These are phyloP conservation scores for Athripsodes cinereus DNA, from an alignment of 2,888 invertebrate genomes.

Conservation along the genomic window DNA sequence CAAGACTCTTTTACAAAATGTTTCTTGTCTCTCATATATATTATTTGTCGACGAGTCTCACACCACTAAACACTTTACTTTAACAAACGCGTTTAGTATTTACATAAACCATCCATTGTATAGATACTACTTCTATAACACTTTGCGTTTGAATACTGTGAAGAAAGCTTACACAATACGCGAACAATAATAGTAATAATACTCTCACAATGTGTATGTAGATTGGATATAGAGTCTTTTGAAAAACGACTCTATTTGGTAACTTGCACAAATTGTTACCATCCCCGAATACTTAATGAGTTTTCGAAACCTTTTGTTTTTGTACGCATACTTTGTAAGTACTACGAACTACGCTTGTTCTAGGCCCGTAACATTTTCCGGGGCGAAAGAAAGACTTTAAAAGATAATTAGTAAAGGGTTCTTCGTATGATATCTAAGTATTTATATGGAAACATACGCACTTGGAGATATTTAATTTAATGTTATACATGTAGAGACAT, in stretches of 20 bases:
- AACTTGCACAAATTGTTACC: slow-evolving; percentile 1
- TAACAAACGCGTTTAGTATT: slow-evolving; percentile 7
- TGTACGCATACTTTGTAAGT: background rate
- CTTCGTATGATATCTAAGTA: no score
- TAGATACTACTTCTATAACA: background rate
- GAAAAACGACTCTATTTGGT: background rate
- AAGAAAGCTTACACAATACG: no score
- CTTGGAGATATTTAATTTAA: no score
- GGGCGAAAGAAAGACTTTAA: no score
- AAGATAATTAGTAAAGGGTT: no score
- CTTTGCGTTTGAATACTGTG: no score
- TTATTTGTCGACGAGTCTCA: slow-evolving; percentile 10
- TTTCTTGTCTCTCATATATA: background rate
- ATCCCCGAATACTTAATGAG: slow-evolving; percentile 1
- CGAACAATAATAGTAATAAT: no score
- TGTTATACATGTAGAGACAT: no score
- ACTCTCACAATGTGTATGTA: background rate
- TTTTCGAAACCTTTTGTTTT: slow-evolving; percentile 2
- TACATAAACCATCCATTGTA: slow-evolving; percentile 10
- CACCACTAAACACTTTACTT: background rate
- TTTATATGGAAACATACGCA: no score
- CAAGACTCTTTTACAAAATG: background rate
- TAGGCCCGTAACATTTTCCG: no score
- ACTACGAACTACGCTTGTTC: no score
- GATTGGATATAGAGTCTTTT: background rate